These are phyloP conservation scores for Eospalax fontanierii DNA, from an alignment of 2,797 vertebrate species.

Conservation along the genomic window DNA sequence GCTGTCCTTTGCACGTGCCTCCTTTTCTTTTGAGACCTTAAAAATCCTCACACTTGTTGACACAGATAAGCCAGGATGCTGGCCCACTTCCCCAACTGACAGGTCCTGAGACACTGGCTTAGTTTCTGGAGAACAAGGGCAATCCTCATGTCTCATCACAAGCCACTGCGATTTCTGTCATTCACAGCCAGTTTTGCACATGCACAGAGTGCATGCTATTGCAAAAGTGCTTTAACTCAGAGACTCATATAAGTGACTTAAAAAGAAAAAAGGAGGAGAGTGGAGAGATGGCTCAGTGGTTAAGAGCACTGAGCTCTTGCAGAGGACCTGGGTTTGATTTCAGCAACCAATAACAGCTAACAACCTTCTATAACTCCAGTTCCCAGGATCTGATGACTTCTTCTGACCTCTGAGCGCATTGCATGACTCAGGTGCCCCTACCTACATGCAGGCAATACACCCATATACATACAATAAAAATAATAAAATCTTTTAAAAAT, in stretches of 20 bases:
- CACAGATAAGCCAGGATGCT: not conserved
- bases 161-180: not conserved
- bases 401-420: no score
- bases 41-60: not conserved
- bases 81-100: not conserved
- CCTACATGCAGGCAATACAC: no score
- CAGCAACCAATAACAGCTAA: no score
- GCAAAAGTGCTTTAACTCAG: conserved; percentile 36
- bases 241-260: not conserved
- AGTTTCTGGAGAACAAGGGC: not conserved
- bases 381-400: no score
- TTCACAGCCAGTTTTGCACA: not conserved
- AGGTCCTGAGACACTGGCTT: not conserved
- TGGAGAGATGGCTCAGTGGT: no score
- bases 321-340: no score
- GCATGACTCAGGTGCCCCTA: no score
- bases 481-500: not conserved
- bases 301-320: no score
- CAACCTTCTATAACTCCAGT: no score
- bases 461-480: no score
- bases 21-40: not conserved
- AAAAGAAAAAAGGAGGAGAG: no score
- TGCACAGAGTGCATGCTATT: not conserved
- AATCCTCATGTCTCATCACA: not conserved
- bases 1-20: not conserved